Evolutionary conservation across 1,140 invertebrate genomes (phyloP).

Genomic region (Megalonaias nervosa): DNA sequence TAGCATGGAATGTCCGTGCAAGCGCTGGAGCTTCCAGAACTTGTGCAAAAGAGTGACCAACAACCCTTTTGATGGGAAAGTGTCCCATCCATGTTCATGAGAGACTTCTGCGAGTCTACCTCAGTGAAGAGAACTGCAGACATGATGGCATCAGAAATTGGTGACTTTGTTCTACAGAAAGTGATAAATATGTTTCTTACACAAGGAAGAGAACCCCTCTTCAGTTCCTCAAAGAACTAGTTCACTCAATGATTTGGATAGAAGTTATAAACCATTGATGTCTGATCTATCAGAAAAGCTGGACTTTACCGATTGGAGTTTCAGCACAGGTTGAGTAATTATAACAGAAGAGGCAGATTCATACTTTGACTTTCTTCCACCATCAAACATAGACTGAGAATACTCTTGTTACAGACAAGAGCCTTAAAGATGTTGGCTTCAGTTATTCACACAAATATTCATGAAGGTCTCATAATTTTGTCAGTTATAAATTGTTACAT

Average conservation of each 20-base stretch:
- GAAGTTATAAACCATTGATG: background rate
- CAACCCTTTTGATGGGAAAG: conserved; percentile 4
- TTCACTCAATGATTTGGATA: conserved; percentile 1
- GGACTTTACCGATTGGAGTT: conserved; percentile 37
- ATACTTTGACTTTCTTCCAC: conserved; percentile 28
- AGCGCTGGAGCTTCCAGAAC: conserved; percentile 16
- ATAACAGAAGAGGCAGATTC: conserved; percentile 36
- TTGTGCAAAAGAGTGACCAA: conserved; percentile 1
- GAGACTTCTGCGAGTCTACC: background rate
- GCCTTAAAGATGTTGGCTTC: conserved; percentile 29
- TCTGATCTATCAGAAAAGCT: background rate
- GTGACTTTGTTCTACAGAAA: conserved; percentile 26
- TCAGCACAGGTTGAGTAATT: conserved; percentile 40
- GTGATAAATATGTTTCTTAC: conserved; percentile 34
- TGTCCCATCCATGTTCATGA: conserved; percentile 4
- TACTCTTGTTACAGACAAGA: conserved; percentile 21
- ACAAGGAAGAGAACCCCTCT: conserved; percentile 21
- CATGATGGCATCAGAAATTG: conserved; percentile 14
- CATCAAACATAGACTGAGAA: conserved; percentile 18
- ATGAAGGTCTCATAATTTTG: conserved; percentile 31
- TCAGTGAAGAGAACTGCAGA: background rate
- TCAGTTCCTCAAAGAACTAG: background rate
- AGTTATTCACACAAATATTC: conserved; percentile 32
- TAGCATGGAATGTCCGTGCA: conserved; percentile 78
- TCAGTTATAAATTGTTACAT: conserved; percentile 24